Percentiles rank a stretch among this genome's conserved stretches.
These are phyloP conservation scores for Spicauda simplicius DNA, from an alignment of 2,888 invertebrate species.

Conservation along the genomic window DNA sequence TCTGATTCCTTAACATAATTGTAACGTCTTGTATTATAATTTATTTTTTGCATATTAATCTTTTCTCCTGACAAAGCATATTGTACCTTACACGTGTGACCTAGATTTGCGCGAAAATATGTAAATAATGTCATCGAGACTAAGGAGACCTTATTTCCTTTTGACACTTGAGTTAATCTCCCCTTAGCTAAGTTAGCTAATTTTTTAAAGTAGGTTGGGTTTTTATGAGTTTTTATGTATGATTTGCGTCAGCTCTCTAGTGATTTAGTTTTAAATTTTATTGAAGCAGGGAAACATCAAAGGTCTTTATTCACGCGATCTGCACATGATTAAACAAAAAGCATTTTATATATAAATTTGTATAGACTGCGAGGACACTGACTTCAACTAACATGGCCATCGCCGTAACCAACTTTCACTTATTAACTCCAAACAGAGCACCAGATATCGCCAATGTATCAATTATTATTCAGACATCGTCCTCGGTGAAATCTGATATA, in stretches of 20 bases:
- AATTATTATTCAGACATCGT: slow-evolving; percentile 25
- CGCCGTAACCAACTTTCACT: slow-evolving; percentile 25
- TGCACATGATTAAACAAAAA: too few species aligned
- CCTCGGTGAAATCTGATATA: slow-evolving; percentile 19
- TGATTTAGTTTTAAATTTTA: too few species aligned
- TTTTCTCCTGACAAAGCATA: slow-evolving; percentile 7
- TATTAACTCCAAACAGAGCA: slow-evolving; percentile 12
- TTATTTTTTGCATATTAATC: slow-evolving; percentile 8
- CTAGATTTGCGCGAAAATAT: slow-evolving; percentile 4
- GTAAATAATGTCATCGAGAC: slow-evolving; percentile 9
- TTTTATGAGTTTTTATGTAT: too few species aligned
- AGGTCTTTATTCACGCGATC: too few species aligned
- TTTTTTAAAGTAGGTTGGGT: too few species aligned
- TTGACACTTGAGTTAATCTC: background rate
- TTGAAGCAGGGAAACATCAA: too few species aligned
- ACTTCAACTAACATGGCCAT: slow-evolving; percentile 1
- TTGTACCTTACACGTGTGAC: slow-evolving; percentile 1
- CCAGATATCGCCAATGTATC: background rate
- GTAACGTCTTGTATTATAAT: too few species aligned
- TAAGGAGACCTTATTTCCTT: background rate
- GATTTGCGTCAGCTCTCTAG: too few species aligned
- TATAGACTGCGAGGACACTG: slow-evolving; percentile 12
- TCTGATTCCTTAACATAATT: too few species aligned
- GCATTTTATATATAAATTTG: too few species aligned
- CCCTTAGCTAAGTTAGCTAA: too few species aligned